phyloP scores from a whole-genome alignment of 2,113 vertebrate species.

The Romanogobio albipinnatus region DNA sequence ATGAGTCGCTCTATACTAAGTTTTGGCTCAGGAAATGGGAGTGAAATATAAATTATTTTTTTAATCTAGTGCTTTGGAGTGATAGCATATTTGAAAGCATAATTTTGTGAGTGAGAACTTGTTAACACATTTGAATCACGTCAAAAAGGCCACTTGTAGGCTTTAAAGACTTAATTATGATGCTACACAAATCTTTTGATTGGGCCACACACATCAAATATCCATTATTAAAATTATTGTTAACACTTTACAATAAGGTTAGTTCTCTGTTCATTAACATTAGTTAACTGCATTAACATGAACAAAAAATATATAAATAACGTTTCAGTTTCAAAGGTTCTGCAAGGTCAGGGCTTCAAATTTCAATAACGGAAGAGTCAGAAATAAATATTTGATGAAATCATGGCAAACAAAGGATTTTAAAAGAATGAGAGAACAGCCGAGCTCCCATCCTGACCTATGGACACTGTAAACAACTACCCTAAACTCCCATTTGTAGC shows the following conservation, averaged over 20 bases:
- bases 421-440: neutral
- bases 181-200: neutral
- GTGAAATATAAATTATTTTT: neutral
- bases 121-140: neutral
- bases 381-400: conserved; percentile 1
- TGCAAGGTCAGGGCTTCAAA: neutral
- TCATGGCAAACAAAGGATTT: neutral
- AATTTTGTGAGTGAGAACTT: neutral
- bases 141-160: neutral
- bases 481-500: neutral
- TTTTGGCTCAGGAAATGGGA: neutral
- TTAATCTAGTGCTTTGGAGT: neutral
- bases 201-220: neutral
- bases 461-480: neutral
- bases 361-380: neutral
- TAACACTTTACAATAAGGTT: no score
- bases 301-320: no score
- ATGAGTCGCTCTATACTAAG: neutral
- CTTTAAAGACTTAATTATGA: neutral
- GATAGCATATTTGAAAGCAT: neutral
- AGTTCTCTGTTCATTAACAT: no score
- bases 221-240: neutral
- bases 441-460: neutral
- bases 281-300: no score
- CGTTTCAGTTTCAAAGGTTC: neutral